Conservation (phyloP, 2,113 vertebrate genomes). For the Lathamus discolor region DNA sequence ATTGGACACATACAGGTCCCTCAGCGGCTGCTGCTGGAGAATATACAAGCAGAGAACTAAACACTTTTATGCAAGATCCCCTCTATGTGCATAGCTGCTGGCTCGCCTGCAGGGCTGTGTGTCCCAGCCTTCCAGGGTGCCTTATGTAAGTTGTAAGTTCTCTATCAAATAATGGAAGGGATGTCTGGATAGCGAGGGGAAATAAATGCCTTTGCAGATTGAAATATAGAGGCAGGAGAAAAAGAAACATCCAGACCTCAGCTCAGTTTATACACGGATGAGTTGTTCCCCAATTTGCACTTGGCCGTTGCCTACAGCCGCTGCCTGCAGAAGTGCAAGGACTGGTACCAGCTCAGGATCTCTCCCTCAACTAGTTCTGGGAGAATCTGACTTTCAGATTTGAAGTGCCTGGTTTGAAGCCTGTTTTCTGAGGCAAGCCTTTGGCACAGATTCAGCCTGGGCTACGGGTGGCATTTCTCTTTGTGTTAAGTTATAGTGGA, state of each 20-base stretch:
- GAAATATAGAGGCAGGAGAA: accelerated
- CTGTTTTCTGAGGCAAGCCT: background rate
- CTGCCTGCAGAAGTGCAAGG: background rate
- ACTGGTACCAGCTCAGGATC: background rate
- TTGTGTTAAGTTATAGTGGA: slow-evolving; percentile 19
- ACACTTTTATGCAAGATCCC: background rate
- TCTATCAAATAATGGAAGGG: background rate
- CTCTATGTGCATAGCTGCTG: background rate
- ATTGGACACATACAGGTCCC: background rate
- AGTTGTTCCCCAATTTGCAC: background rate
- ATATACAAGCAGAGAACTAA: background rate
- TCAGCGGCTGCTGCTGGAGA: background rate
- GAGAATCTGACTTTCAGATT: background rate
- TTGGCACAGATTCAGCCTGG: background rate
- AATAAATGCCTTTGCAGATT: background rate
- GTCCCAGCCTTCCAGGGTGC: background rate
- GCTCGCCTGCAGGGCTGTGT: background rate
- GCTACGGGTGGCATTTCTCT: slow-evolving; percentile 11
- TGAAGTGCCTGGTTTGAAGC: background rate
- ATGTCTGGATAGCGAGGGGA: background rate
- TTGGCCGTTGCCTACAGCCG: accelerated
- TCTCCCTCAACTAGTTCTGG: background rate
- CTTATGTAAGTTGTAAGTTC: background rate
- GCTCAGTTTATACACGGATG: accelerated
- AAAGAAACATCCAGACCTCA: background rate